These are phyloP conservation scores for Polyommatus icarus DNA, from an alignment of 2,888 invertebrate genomes.

Conservation along the genomic window DNA sequence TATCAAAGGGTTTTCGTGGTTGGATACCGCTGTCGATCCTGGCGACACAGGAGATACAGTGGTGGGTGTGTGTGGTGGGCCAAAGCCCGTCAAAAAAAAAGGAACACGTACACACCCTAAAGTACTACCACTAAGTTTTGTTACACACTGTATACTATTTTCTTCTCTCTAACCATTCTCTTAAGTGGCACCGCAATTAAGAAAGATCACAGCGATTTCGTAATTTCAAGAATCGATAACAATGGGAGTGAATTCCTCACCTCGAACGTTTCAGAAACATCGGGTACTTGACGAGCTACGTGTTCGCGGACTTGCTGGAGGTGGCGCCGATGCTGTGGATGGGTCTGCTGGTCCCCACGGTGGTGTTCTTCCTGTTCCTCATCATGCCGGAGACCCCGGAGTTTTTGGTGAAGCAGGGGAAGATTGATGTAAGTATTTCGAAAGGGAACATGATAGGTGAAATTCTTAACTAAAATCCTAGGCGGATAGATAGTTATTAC, in stretches of 20 bases:
- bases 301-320: constrained; percentile 62
- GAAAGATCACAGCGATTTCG: not conserved
- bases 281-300: constrained; percentile 67
- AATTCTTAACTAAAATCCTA: too few species aligned
- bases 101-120: too few species aligned
- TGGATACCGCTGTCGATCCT: too few species aligned
- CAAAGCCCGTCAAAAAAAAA: too few species aligned
- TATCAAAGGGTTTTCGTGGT: too few species aligned
- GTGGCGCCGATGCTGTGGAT: constrained; percentile 64
- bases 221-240: constrained; percentile 3
- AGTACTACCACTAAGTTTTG: too few species aligned
- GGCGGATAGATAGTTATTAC: too few species aligned
- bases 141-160: too few species aligned
- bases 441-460: too few species aligned
- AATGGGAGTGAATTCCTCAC: not conserved
- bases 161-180: not conserved
- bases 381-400: constrained; percentile 75
- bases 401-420: constrained; percentile 70
- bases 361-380: constrained; percentile 65
- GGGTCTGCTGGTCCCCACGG: constrained; percentile 61
- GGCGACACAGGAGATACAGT: too few species aligned
- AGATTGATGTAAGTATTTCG: constrained; percentile 60
- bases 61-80: too few species aligned
- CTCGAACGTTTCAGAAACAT: constrained; percentile 58
- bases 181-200: not conserved